Conservation (phyloP, 2,113 vertebrate genomes). For the Ranitomeya variabilis region DNA sequence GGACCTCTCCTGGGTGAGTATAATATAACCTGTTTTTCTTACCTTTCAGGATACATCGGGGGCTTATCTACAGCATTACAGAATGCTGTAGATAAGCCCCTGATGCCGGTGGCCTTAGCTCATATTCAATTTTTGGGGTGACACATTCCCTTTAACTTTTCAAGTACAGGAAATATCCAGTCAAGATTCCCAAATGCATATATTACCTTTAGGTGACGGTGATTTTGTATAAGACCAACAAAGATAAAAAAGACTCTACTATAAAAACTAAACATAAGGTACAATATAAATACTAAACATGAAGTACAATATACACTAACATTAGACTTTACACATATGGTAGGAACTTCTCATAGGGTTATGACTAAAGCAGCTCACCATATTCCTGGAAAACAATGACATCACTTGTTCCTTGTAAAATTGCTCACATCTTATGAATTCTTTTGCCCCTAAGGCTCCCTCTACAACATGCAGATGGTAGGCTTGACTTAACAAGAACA, state of each 20-base stretch:
- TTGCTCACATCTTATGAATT: background rate
- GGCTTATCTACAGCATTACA: no score
- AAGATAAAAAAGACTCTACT: background rate
- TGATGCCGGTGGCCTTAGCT: no score
- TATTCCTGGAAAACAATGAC: background rate
- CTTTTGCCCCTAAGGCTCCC: background rate
- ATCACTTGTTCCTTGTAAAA: background rate
- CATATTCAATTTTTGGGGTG: no score
- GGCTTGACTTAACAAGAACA: background rate
- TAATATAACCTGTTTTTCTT: no score
- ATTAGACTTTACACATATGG: background rate
- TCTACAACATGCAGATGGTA: background rate
- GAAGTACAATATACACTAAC: background rate
- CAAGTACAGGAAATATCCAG: background rate
- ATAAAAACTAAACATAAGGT: no score
- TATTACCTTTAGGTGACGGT: background rate
- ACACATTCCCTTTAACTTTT: background rate
- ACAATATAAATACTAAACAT: background rate
- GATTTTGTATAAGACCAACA: background rate
- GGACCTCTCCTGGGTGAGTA: no score
- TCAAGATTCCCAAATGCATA: background rate
- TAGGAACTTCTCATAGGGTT: background rate
- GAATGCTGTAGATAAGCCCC: no score
- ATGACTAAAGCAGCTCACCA: background rate
- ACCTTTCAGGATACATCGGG: no score